phyloP scores from a whole-genome alignment of 2,888 invertebrate species.

The Abrostola triplasia region DNA sequence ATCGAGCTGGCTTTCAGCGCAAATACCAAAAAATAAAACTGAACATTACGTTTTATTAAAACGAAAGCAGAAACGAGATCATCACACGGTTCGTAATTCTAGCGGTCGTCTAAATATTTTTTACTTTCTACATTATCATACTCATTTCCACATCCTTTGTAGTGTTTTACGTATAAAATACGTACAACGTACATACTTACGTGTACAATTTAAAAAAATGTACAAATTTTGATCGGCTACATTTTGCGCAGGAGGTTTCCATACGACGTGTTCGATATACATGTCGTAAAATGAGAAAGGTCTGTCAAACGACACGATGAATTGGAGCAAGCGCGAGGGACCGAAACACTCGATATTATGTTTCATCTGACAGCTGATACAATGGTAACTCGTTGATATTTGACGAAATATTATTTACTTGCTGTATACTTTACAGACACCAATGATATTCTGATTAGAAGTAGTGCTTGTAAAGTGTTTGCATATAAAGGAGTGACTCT shows the following conservation, averaged over 20 bases:
- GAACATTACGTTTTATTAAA: slow-evolving; percentile 54
- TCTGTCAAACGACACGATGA: slow-evolving; percentile 84
- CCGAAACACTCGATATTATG: slow-evolving; percentile 80
- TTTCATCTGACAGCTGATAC: slow-evolving; percentile 84
- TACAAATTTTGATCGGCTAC: slow-evolving; percentile 38
- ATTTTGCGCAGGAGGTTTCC: slow-evolving; percentile 49
- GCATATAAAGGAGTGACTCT: not conserved
- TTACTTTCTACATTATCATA: slow-evolving; percentile 62
- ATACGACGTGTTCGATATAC: slow-evolving; percentile 56
- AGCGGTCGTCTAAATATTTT: slow-evolving; percentile 56
- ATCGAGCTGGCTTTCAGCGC: slow-evolving; percentile 34
- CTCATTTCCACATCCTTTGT: slow-evolving; percentile 52
- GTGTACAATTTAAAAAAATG: slow-evolving; percentile 10
- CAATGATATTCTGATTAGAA: not conserved
- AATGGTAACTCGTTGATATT: slow-evolving; percentile 74
- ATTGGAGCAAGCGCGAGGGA: slow-evolving; percentile 82
- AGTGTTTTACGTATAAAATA: slow-evolving; percentile 21
- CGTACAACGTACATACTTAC: too few species aligned
- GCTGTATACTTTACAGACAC: slow-evolving; percentile 54
- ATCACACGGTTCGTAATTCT: slow-evolving; percentile 60
- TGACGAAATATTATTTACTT: slow-evolving; percentile 76
- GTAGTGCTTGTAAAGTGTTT: too few species aligned
- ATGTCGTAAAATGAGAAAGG: slow-evolving; percentile 84
- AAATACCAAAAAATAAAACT: slow-evolving; percentile 52
- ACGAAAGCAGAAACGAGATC: slow-evolving; percentile 62